phyloP scores from a whole-genome alignment of 1,140 invertebrate species.

The Bilobella aurantiaca region DNA sequence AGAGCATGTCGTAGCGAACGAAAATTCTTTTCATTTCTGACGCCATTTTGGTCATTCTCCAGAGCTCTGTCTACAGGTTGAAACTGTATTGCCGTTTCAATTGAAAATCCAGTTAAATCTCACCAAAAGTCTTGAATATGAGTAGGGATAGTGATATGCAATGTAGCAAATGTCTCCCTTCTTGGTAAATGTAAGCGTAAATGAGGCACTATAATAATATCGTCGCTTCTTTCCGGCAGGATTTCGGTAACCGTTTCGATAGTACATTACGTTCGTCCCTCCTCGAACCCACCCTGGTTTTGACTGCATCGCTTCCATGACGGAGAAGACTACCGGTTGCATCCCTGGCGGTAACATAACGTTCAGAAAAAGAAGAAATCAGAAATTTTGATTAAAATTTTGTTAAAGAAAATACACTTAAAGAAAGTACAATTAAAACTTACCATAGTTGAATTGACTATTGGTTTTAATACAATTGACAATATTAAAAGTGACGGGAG shows the following conservation, averaged over 20 bases:
- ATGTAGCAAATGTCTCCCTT: conserved; percentile 72
- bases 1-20: conserved; percentile 49
- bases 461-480: conserved; percentile 82
- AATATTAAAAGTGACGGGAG: conserved; percentile 75
- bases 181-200: conserved; percentile 69
- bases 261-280: conserved; percentile 68
- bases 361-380: too few species aligned
- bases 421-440: too few species aligned
- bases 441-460: conserved; percentile 78
- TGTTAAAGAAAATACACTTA: too few species aligned
- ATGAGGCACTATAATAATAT: conserved; percentile 65
- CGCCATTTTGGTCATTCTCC: conserved; percentile 40
- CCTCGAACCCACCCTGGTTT: conserved; percentile 59
- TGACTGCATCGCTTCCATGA: conserved; percentile 54
- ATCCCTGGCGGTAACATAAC: too few species aligned
- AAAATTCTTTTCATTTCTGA: conserved; percentile 1
- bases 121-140: conserved; percentile 66
- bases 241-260: conserved; percentile 52
- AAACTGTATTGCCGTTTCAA: conserved; percentile 16
- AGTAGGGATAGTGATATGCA: conserved; percentile 84
- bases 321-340: conserved; percentile 83
- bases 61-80: conserved; percentile 51
- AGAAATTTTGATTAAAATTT: too few species aligned
- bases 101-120: conserved; percentile 19
- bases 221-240: conserved; percentile 44